Base-by-base conservation (phyloP, 2,113 vertebrate species). In the Oriolus oriolus region DNA sequence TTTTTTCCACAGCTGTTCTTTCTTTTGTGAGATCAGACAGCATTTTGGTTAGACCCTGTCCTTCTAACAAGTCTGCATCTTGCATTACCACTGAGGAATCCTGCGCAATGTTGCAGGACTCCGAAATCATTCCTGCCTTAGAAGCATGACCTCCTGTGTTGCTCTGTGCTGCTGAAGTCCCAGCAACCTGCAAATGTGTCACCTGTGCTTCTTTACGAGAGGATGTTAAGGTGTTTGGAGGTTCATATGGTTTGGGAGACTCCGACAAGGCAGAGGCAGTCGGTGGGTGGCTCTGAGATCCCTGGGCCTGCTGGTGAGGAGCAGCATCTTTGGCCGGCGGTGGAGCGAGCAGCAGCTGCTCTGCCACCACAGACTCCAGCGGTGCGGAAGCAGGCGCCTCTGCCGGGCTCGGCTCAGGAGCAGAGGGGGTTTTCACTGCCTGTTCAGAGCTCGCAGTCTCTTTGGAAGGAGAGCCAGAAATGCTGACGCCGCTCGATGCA, bases 21-120 rank as follows among this genome's bases (percentile, higher is more conserved):
- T 96, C 98, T 94, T 98, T 98, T 4, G 97, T 95, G 66, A 98
- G 94, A 75, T 98, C 97, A 59, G 98, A 98, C 0, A 98, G 90
- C 97, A 98, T 96, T 92, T 95, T 97, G 45, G 95, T 98, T 80
- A 98, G 95, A 74, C 98, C 97, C 5, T 97, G 98, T 26, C 96
- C 98, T 84, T 98, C 98, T 85, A 98, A 84, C 79, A 98, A 90
- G 71, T 97, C 96, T 0, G 94, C 37, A 19, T 96, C 96, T 87
- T 97, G 98, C 74, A 97, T 87, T n/a, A 91, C 90, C 22, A 75
- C 94, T 24, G 97, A 71, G 60, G 98, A 91, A 60, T 92, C 96
- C 33, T 96, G 97, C 0, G 24, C 78, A 28, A 47, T 2, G 0
- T 57, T 84, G 66, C 98, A 98, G 79, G 97, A 66, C 28, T 97